Evolutionary conservation across 30 jellyfish, hydroid and myxozoan genomes (phyloP).

Genomic region (Calvadosia cruxmelitensis): DNA sequence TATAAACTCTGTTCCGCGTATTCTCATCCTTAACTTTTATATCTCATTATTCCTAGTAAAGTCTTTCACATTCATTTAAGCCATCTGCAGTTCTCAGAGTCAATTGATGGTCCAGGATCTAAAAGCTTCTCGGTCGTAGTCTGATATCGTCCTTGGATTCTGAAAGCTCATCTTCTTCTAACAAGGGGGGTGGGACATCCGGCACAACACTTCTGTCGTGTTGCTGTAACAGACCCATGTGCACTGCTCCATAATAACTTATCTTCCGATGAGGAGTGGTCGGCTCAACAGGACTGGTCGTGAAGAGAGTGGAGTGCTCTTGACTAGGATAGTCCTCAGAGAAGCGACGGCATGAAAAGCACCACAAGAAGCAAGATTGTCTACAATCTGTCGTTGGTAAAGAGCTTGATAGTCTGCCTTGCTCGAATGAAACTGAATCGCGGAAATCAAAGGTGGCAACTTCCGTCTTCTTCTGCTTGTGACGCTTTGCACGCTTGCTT

Average conservation of each 20-base stretch:
- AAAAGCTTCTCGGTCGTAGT: too few species aligned
- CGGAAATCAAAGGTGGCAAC: constrained; percentile 57
- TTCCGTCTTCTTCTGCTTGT: constrained; percentile 23
- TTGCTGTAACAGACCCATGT: constrained; percentile 28
- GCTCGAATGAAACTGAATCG: not conserved
- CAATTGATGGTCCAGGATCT: too few species aligned
- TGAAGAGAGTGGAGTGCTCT: constrained; percentile 2
- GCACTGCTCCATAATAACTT: constrained; percentile 51
- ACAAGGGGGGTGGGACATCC: not conserved
- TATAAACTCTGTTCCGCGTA: too few species aligned
- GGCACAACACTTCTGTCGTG: not conserved
- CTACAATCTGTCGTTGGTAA: not conserved
- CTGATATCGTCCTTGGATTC: not conserved
- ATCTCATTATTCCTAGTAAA: too few species aligned
- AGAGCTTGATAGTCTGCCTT: not conserved
- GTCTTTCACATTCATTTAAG: too few species aligned
- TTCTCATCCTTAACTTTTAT: too few species aligned
- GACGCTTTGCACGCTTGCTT: not conserved
- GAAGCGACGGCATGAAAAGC: not conserved
- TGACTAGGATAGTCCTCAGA: not conserved
- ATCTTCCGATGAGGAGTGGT: constrained; percentile 36
- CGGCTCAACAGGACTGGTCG: constrained; percentile 7
- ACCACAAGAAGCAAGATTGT: not conserved
- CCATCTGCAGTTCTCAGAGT: too few species aligned
- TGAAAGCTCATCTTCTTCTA: constrained; percentile 25